Base-by-base conservation (phyloP, 1,140 invertebrate species). In the Drosophila eugracilis region DNA sequence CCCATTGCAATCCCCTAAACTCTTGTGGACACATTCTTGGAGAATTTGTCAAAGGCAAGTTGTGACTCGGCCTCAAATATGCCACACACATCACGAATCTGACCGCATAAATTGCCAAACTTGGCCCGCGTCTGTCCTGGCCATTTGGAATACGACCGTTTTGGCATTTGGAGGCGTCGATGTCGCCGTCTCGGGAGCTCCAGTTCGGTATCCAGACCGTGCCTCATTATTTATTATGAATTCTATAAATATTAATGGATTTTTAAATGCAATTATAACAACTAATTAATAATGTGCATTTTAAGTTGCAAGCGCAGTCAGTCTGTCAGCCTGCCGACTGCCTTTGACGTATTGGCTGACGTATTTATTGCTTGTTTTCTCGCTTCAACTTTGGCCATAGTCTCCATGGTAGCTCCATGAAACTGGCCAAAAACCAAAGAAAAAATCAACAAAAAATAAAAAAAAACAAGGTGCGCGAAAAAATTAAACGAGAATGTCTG, bases 181-280 rank as follows among this genome's bases (percentile, higher is more conserved):
- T 74, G 77, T 79, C 77, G 71, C 65, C 77, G 49, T 44, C 30
- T 37, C 32, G 6, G 19, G 36, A 30, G 50, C 15, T 45, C 37
- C 37, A 10, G 32, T 28, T 21, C 2, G 42, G 10, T 28, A 3
- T 15, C 19, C 37, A 52, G 36, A 62, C 74, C 41, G 57, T 42
- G 48, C 49, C 88, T 90, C 88, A 90, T 90, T 90, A 90, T 88
- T 81, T 90, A 90, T 90, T 90, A 90, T 90, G 88, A 80, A 90
- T 90, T 90, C 88, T 90, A 90, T 90, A 88, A 90, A 90, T 90
- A 90, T 90, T 90, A 90, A 90, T 90, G 88, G 78, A 88, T 89
- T 89, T 90, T 90, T 90, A 90, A 90, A 90, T 90, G 88, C 83
- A 90, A 90, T 90, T 90, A 90, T 90, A 90, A 90, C 88, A 90